Conservation (phyloP, 2,113 vertebrate species). For the Desmodus rotundus region DNA sequence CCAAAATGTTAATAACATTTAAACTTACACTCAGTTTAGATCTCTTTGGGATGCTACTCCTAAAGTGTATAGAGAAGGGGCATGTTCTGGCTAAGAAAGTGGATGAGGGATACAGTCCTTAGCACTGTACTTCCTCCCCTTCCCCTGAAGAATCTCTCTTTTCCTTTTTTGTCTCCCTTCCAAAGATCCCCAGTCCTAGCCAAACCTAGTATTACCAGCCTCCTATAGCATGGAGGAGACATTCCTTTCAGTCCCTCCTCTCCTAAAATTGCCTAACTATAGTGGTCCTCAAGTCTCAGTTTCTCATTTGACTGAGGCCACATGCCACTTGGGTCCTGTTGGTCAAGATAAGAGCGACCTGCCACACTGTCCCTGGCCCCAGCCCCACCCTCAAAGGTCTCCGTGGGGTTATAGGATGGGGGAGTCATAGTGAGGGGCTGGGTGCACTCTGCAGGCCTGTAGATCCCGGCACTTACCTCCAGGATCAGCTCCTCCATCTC, state of each 20-base stretch:
- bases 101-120: no score
- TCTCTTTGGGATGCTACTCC: not conserved
- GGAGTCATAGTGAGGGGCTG: not conserved
- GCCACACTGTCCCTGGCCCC: not conserved
- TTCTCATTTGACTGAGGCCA: not conserved
- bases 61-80: not conserved
- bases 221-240: not conserved
- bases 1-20: not conserved
- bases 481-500: slow-evolving; percentile 91
- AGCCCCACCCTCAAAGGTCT: not conserved
- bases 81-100: not conserved
- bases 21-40: not conserved
- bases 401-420: accelerated
- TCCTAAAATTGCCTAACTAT: not conserved
- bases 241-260: not conserved
- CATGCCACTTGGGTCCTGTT: not conserved
- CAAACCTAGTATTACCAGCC: not conserved
- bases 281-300: not conserved
- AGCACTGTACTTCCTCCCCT: not conserved
- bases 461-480: slow-evolving; percentile 83
- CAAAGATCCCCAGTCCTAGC: not conserved
- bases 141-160: not conserved
- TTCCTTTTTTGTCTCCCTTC: not conserved
- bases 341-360: not conserved
- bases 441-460: not conserved